These are phyloP conservation scores for Enteromius radiatus DNA, from an alignment of 2,797 vertebrate genomes.

Conservation along the genomic window DNA sequence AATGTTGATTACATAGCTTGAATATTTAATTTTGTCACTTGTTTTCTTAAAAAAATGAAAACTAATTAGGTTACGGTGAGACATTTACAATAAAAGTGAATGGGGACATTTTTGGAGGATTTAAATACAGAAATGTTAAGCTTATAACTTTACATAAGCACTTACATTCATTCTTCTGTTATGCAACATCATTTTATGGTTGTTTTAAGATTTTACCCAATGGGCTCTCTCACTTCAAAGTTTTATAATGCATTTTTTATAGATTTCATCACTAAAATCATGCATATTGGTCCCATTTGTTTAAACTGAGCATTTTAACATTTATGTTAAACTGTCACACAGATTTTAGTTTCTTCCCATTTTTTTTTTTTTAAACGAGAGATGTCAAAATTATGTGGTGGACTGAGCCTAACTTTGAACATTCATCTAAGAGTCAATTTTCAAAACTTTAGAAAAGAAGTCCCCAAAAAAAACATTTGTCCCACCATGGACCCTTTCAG, in stretches of 20 bases:
- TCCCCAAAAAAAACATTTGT: not conserved
- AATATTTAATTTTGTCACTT: not conserved
- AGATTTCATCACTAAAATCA: not conserved
- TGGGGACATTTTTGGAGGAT: not conserved
- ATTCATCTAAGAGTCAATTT: not conserved
- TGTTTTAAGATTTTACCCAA: not conserved
- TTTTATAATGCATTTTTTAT: not conserved
- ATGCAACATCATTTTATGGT: not conserved
- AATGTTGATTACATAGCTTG: not conserved
- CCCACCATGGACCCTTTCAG: constrained; percentile 7
- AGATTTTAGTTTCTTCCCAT: not conserved
- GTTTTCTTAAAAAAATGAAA: not conserved
- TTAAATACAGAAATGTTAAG: not conserved
- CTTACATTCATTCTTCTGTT: not conserved
- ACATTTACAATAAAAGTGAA: not conserved
- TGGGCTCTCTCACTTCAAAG: not conserved
- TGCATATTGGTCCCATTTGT: not conserved
- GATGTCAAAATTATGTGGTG: not conserved
- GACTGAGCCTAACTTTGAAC: not conserved
- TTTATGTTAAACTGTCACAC: not conserved
- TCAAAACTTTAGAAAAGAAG: constrained; percentile 3
- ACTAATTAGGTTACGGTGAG: not conserved
- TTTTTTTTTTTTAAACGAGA: not conserved
- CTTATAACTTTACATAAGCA: not conserved
- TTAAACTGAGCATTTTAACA: not conserved